Conservation (phyloP, 2,113 vertebrate genomes). For the Lepus americanus region DNA sequence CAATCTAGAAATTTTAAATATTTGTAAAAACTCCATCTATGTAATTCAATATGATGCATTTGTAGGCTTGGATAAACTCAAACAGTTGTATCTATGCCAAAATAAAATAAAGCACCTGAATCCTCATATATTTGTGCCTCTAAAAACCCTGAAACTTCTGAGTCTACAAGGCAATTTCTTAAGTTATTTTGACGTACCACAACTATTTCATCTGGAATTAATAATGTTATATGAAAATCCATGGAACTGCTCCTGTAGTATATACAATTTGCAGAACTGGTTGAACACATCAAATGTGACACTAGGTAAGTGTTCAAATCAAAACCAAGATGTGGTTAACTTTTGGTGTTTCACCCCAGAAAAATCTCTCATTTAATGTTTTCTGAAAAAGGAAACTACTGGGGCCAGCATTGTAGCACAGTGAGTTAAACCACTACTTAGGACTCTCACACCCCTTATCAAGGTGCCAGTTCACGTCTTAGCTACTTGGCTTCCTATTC, state of each 20-base stretch:
- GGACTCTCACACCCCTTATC: too few species aligned
- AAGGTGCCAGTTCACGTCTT: too few species aligned
- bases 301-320: slow-evolving; percentile 87
- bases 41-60: slow-evolving; percentile 88
- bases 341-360: neutral
- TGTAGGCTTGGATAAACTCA: slow-evolving; percentile 85
- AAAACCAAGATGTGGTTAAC: slow-evolving; percentile 57
- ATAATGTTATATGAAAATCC: slow-evolving; percentile 90
- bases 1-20: slow-evolving; percentile 87
- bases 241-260: slow-evolving; percentile 91
- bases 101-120: slow-evolving; percentile 89
- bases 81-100: slow-evolving; percentile 89
- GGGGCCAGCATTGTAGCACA: neutral
- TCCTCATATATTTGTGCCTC: slow-evolving; percentile 76
- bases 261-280: slow-evolving; percentile 85
- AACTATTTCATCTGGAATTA: slow-evolving; percentile 77
- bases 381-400: neutral
- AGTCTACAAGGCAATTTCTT: slow-evolving; percentile 87
- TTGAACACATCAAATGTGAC: slow-evolving; percentile 82
- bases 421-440: too few species aligned
- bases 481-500: too few species aligned
- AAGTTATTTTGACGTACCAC: slow-evolving; percentile 80
- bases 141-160: slow-evolving; percentile 86
- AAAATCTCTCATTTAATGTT: neutral
- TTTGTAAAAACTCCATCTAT: slow-evolving; percentile 89